These are phyloP conservation scores for Halichoeres trimaculatus DNA, from an alignment of 2,113 vertebrate species.

Conservation along the genomic window DNA sequence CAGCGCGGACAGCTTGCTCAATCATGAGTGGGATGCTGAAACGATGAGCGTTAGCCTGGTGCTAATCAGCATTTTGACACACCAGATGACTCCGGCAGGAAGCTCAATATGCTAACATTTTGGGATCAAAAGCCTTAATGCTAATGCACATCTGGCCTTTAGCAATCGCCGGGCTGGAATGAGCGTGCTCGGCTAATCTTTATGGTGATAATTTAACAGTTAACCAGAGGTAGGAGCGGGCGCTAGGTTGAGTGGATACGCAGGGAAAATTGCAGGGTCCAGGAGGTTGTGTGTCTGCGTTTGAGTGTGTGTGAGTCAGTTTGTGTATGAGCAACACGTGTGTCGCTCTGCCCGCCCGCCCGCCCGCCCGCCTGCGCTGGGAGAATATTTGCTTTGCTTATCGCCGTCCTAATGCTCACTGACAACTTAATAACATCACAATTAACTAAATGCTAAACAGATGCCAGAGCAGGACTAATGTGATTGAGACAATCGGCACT, in stretches of 20 bases:
- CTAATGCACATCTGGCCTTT: conserved; percentile 67
- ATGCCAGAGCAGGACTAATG: conserved; percentile 91
- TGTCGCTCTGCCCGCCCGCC: conserved; percentile 25
- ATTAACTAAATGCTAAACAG: conserved; percentile 99
- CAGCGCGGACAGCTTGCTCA: conserved; percentile 72
- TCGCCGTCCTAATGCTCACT: conserved; percentile 94
- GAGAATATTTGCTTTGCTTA: conserved; percentile 83
- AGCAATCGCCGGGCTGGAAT: neutral
- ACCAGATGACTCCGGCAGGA: conserved; percentile 70
- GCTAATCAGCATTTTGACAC: conserved; percentile 77
- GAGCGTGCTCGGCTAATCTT: conserved; percentile 8
- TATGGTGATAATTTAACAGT: conserved; percentile 29
- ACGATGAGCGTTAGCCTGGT: conserved; percentile 40
- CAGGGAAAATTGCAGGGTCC: neutral
- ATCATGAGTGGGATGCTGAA: conserved; percentile 66
- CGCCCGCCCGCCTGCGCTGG: conserved; percentile 41
- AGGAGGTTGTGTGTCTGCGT: conserved; percentile 10
- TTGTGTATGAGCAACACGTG: conserved; percentile 33
- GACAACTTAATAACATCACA: conserved; percentile 99
- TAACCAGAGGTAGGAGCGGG: conserved; percentile 5
- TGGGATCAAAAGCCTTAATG: conserved; percentile 48
- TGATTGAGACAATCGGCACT: conserved; percentile 90
- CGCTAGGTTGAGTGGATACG: conserved; percentile 15
- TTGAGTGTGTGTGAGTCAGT: conserved; percentile 6
- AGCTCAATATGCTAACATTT: conserved; percentile 37